Conservation (phyloP, 2,113 vertebrate genomes). For the Hydrochoerus hydrochaeris region DNA sequence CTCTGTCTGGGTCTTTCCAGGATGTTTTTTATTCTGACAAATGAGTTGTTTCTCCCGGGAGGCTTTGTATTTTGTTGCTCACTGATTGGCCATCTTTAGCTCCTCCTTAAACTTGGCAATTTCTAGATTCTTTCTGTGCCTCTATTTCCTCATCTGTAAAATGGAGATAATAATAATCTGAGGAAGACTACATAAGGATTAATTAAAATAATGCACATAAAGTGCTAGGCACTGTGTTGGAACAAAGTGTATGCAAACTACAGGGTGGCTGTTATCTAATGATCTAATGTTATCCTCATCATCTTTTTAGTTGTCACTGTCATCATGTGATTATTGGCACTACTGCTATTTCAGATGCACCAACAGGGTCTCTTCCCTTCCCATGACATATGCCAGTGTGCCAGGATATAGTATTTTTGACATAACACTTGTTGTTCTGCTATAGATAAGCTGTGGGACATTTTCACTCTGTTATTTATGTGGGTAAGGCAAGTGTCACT, state of each 20-base stretch:
- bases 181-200: background rate
- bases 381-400: background rate
- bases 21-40: too few species aligned
- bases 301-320: rapidly evolving
- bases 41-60: too few species aligned
- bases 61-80: too few species aligned
- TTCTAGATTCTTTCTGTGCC: background rate
- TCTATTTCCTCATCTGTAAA: background rate
- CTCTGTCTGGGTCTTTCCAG: too few species aligned
- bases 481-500: background rate
- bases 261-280: rapidly evolving
- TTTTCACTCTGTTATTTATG: background rate
- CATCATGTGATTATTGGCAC: background rate
- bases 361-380: background rate
- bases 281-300: rapidly evolving
- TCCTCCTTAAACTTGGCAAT: background rate
- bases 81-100: too few species aligned
- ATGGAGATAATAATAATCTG: background rate
- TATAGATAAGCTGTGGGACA: background rate
- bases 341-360: background rate
- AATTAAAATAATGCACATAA: background rate
- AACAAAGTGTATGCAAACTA: background rate
- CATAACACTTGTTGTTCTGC: background rate
- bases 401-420: background rate
- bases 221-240: background rate